phyloP scores from a whole-genome alignment of 2,113 vertebrate genomes.

The Caranx melampygus region DNA sequence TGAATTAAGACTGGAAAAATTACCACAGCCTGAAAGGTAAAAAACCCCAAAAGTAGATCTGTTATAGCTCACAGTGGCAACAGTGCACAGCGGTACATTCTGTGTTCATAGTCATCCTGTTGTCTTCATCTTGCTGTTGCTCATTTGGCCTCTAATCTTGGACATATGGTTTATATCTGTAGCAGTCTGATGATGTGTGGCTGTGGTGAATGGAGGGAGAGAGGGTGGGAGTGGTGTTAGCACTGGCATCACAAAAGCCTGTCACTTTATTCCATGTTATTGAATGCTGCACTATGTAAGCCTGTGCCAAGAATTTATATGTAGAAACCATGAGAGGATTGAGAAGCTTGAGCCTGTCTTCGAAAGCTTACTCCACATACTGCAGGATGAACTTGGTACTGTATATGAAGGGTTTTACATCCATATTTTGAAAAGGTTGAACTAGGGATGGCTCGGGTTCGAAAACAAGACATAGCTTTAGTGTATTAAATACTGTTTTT shows the following conservation, averaged over 20 bases:
- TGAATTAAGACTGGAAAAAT: neutral
- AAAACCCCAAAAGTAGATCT: neutral
- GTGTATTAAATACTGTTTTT: neutral
- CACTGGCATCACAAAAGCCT: conserved; percentile 37
- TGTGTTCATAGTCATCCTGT: conserved; percentile 32
- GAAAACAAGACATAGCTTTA: neutral
- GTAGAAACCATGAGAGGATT: conserved; percentile 33
- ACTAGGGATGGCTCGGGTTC: neutral
- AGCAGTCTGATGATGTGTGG: conserved; percentile 61
- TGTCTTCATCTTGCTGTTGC: conserved; percentile 46
- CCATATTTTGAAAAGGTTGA: conserved; percentile 3
- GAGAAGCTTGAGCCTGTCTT: conserved; percentile 28
- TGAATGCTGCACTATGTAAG: conserved; percentile 48
- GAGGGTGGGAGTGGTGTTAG: conserved; percentile 33
- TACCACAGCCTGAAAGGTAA: neutral
- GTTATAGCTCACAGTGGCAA: neutral
- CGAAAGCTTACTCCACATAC: neutral
- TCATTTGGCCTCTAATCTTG: conserved; percentile 64
- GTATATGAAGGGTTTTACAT: conserved; percentile 2
- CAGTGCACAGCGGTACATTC: neutral
- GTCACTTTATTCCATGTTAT: conserved; percentile 56
- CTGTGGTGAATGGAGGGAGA: neutral
- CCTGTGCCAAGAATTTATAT: conserved; percentile 30
- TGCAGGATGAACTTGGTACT: conserved; percentile 4
- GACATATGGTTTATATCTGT: conserved; percentile 71